Conservation (phyloP, 2,113 vertebrate genomes). For the Cichladusa arquata region DNA sequence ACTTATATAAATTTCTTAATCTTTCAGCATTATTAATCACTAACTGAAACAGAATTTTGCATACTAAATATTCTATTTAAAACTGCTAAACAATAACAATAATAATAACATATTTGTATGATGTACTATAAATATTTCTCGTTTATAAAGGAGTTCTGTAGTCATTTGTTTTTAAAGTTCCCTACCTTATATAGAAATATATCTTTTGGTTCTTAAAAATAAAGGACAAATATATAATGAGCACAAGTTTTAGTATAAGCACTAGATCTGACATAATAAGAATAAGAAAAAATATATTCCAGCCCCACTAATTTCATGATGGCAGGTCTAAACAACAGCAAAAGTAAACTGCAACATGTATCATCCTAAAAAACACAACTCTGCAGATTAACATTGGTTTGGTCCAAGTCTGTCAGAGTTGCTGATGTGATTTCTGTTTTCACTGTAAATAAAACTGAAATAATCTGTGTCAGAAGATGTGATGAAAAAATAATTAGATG, state of each 20-base stretch:
- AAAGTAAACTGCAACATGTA: not conserved
- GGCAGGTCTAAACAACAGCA: not conserved
- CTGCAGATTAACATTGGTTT: not conserved
- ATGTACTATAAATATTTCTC: not conserved
- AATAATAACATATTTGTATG: not conserved
- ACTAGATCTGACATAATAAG: not conserved
- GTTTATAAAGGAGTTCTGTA: not conserved
- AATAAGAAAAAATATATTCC: not conserved
- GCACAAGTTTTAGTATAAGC: not conserved
- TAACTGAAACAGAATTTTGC: not conserved
- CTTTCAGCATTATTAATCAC: not conserved
- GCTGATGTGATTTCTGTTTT: not conserved
- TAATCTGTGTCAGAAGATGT: not conserved
- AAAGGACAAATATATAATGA: not conserved
- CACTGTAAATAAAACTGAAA: not conserved
- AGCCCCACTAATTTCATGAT: not conserved
- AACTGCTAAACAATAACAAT: not conserved
- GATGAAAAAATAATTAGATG: not conserved
- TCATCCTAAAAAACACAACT: not conserved
- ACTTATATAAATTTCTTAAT: not conserved
- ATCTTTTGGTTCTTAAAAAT: not conserved
- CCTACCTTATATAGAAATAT: not conserved
- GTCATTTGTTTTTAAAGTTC: not conserved
- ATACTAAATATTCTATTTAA: not conserved
- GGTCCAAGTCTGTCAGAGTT: not conserved